These are phyloP conservation scores for Phlogophora meticulosa DNA, from an alignment of 2,888 invertebrate species.

Conservation along the genomic window DNA sequence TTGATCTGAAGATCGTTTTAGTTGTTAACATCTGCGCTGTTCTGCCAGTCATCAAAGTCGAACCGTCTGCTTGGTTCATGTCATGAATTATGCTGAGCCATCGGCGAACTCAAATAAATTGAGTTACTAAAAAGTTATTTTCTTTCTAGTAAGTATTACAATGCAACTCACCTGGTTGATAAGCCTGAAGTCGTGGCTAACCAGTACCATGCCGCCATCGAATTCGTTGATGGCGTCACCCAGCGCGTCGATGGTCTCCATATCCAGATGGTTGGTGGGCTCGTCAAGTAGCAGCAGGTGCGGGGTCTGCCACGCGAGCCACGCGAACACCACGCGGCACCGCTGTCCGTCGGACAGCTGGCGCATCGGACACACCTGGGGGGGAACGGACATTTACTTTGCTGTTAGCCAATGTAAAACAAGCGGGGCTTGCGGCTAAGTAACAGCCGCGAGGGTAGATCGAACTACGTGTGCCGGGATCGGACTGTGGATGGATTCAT, in stretches of 20 bases:
- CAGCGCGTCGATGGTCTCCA: slow-evolving; percentile 99
- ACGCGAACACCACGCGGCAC: slow-evolving; percentile 99
- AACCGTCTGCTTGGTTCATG: too few species aligned
- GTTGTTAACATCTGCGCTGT: too few species aligned
- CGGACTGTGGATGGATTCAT: too few species aligned
- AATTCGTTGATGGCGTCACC: slow-evolving; percentile 99
- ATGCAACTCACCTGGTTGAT: slow-evolving; percentile 98
- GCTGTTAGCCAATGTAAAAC: too few species aligned
- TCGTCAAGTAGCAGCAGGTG: slow-evolving; percentile 96
- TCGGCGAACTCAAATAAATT: too few species aligned
- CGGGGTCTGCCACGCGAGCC: slow-evolving; percentile 99
- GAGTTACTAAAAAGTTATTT: too few species aligned
- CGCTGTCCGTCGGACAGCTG: slow-evolving; percentile 99
- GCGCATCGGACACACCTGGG: slow-evolving; percentile 97
- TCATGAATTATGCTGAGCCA: too few species aligned
- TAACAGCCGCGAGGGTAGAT: too few species aligned
- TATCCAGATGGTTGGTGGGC: slow-evolving; percentile 98
- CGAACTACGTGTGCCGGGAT: too few species aligned
- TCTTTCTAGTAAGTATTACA: too few species aligned
- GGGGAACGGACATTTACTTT: too few species aligned
- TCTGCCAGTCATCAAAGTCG: too few species aligned
- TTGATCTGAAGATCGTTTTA: background rate
- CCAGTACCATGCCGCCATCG: slow-evolving; percentile 99
- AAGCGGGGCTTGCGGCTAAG: background rate
- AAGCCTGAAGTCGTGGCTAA: slow-evolving; percentile 99